Evolutionary conservation across 1,140 invertebrate genomes (phyloP).

Genomic region (Drosophila insularis): DNA sequence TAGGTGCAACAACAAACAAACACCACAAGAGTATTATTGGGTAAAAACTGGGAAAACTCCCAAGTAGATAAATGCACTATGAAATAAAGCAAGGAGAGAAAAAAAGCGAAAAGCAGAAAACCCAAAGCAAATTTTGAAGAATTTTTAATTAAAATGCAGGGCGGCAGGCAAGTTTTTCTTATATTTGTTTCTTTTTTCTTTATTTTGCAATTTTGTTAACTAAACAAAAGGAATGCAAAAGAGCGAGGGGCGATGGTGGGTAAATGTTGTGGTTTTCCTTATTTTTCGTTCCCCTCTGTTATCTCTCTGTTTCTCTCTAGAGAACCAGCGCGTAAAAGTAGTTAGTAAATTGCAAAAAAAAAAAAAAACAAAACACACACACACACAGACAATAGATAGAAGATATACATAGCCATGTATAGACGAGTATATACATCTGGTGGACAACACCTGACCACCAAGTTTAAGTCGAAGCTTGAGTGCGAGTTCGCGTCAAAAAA

Average conservation of each 20-base stretch:
- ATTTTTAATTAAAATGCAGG: constrained; percentile 80
- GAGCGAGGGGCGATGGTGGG: neutral
- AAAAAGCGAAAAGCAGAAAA: constrained; percentile 11
- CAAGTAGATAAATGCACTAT: constrained; percentile 1
- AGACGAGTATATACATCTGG: constrained; percentile 21
- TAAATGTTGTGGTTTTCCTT: constrained; percentile 65
- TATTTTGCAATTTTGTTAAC: constrained; percentile 63
- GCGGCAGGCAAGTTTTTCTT: constrained; percentile 22
- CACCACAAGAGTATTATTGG: constrained; percentile 58
- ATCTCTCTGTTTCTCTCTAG: constrained; percentile 23
- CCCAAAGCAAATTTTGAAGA: constrained; percentile 73
- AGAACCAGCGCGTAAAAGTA: constrained; percentile 69
- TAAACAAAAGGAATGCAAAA: constrained; percentile 39
- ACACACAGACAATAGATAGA: neutral
- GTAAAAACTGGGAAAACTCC: constrained; percentile 19
- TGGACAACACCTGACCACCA: constrained; percentile 8
- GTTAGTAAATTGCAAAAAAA: constrained; percentile 73
- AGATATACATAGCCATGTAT: constrained; percentile 14
- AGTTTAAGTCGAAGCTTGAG: constrained; percentile 6
- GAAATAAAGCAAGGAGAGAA: neutral
- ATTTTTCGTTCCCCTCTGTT: neutral
- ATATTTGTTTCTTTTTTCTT: constrained; percentile 19
- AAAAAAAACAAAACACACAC: neutral
- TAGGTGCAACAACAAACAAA: constrained; percentile 45
- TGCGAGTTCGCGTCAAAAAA: neutral